Evolutionary conservation across 1,140 invertebrate species (phyloP).

Genomic region (Teleopsis dalmanni): DNA sequence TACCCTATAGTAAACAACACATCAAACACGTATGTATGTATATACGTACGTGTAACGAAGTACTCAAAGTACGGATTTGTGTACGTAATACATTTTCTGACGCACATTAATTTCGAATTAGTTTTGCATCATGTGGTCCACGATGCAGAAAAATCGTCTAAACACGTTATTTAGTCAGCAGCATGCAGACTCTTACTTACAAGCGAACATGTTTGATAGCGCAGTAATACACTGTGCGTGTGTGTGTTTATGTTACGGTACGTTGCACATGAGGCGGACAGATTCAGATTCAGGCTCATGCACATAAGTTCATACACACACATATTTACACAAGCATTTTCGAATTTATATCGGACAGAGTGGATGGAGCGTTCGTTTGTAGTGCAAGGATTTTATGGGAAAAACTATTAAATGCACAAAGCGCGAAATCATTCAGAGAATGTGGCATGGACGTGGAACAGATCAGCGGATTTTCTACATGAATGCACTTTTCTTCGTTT

Average conservation of each 20-base stretch:
- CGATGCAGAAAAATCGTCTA: conserved; percentile 18
- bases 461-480: conserved; percentile 17
- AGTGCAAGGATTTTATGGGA: conserved; percentile 4
- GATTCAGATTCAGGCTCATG: background rate
- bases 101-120: conserved; percentile 20
- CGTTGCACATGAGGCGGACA: background rate
- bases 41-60: background rate
- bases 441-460: conserved; percentile 11
- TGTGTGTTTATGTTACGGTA: no score
- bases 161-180: conserved; percentile 5
- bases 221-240: no score
- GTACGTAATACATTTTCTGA: background rate
- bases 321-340: background rate
- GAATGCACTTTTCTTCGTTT: conserved; percentile 7
- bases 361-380: background rate
- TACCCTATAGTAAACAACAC: background rate
- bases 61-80: no score
- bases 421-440: no score
- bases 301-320: background rate
- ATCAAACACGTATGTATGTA: background rate
- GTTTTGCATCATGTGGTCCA: conserved; percentile 20
- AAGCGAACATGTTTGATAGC: no score
- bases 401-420: conserved; percentile 3
- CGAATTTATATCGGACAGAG: background rate
- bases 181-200: background rate